Base-by-base conservation (phyloP, 35 echinoderm and acorn worm genomes). In the Holothuria glaberrima region DNA sequence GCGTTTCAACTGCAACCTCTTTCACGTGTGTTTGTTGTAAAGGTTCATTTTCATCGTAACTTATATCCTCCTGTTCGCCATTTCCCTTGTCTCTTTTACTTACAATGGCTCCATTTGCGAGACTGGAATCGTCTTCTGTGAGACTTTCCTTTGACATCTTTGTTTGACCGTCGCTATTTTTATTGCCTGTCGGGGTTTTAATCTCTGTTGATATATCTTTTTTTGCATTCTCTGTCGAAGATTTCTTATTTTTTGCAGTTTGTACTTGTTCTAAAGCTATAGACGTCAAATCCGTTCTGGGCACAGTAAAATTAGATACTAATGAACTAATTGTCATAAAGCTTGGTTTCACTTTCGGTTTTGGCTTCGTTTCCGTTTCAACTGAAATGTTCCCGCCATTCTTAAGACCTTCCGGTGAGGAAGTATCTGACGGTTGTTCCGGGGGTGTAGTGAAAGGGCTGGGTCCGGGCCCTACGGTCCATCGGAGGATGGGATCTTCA, bases 241-340 rank as follows among this genome's bases (percentile, higher is more conserved):
- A 21, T 0, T 75, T 21, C 9, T 75, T 2, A 17, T 75, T n/a
- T 41, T 38, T 75, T 9, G 17, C 18, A n/a, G 32, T 38, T 21
- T 75, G 5, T 75, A 75, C 20, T 21, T 75, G 71, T 75, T 75
- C 30, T 38, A 75, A 34, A n/a, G 71, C 71, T 75, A 75, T 75
- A 21, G 32, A 25, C 18, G 29, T 75, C 10, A 75, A 41, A 75
- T 75, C 71, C 16, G 71, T 41, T 45, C 44, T 75, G 6, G 71
- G 71, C 12, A 75, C 71, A 18, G 71, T 75, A 75, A 75, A 75
- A 14, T 32, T 75, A 41, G 71, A 34, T 19, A 75, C 71, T 41
- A 75, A 75, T 3, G 71, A 75, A n/a, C 71, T 41, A 22, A 75
- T 75, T 7, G 71, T 75, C 71, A 75, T 75, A 21, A 75, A 75